Conservation (phyloP, 2,888 invertebrate genomes). For the Nephrotoma appendiculata region DNA sequence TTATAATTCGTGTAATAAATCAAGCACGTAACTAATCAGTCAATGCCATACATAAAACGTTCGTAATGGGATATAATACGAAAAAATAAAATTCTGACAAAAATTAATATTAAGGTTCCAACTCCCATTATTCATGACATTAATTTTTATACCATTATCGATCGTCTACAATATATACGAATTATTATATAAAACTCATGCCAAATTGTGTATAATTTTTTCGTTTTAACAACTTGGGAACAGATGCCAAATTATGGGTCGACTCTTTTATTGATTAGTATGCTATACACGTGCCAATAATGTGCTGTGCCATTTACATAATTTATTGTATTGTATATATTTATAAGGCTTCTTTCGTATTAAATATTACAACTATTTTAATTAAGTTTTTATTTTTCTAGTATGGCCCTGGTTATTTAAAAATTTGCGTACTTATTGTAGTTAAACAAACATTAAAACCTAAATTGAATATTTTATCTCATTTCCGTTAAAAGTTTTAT, state of each 20-base stretch:
- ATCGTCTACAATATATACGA: not conserved
- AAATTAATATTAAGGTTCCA: not conserved
- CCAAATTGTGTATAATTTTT: not conserved
- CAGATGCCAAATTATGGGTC: not conserved
- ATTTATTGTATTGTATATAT: not conserved
- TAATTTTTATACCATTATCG: not conserved
- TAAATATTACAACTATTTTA: too few species aligned
- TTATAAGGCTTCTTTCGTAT: not conserved
- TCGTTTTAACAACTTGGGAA: not conserved
- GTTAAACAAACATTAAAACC: not conserved
- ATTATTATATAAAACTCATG: not conserved
- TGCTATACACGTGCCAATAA: not conserved
- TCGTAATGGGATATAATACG: not conserved
- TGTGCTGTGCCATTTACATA: not conserved
- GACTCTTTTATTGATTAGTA: not conserved
- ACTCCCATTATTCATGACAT: not conserved
- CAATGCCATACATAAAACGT: not conserved
- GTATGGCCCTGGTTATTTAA: too few species aligned
- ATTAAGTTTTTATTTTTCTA: too few species aligned
- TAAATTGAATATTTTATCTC: not conserved
- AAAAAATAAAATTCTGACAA: not conserved
- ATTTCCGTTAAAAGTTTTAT: not conserved
- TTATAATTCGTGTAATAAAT: not conserved
- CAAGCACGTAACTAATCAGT: not conserved
- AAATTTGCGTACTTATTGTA: too few species aligned